A percentile compares a stretch with the other conserved stretches of the same genome.
These are phyloP conservation scores for Strigops habroptila DNA, from an alignment of 2,113 vertebrate genomes.

Conservation along the genomic window DNA sequence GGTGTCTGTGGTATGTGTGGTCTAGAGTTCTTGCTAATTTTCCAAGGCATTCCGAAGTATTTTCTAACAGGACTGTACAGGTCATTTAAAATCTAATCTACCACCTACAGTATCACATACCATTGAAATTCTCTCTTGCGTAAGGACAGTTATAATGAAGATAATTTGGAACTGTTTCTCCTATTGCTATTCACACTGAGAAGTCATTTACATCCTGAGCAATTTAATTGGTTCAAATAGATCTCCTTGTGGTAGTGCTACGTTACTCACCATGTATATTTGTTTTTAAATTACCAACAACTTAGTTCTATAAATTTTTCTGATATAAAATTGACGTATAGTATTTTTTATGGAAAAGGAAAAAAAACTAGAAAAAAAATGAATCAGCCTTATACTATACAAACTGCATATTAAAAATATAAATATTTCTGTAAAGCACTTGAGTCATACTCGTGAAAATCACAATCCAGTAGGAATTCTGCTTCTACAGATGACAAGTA, in stretches of 20 bases:
- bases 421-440: neutral
- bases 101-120: conserved; percentile 6
- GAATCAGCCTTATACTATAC: neutral
- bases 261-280: neutral
- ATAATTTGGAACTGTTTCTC: conserved; percentile 11
- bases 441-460: neutral
- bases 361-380: neutral
- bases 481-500: neutral
- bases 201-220: neutral
- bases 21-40: neutral
- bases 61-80: neutral
- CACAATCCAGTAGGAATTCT: neutral
- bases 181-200: neutral
- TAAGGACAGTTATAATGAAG: conserved; percentile 8
- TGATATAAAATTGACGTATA: neutral
- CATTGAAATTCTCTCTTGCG: neutral
- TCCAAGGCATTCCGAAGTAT: neutral
- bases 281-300: neutral
- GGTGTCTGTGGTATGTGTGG: neutral
- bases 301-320: neutral
- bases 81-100: conserved; percentile 53
- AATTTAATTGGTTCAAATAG: neutral
- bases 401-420: neutral
- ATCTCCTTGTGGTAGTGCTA: neutral
- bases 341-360: neutral